These are phyloP conservation scores for Acrobasis repandana DNA, from an alignment of 2,888 invertebrate species.

Conservation along the genomic window DNA sequence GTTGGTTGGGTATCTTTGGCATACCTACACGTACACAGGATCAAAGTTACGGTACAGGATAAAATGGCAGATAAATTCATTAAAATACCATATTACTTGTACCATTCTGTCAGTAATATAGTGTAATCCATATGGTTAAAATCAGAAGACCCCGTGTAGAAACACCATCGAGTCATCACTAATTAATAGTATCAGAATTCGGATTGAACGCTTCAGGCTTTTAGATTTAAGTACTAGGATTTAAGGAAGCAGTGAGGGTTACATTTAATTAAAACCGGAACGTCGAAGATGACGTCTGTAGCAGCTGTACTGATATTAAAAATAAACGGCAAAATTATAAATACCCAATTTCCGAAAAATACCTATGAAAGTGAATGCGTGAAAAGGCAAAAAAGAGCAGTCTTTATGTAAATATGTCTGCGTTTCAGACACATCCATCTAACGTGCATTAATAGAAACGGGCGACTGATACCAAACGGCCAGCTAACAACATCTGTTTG, in stretches of 20 bases:
- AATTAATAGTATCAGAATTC: conserved; percentile 21
- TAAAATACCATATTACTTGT: neutral
- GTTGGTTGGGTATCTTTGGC: too few species aligned
- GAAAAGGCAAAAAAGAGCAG: too few species aligned
- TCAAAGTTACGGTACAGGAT: too few species aligned
- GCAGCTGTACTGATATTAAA: neutral
- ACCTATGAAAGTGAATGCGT: too few species aligned
- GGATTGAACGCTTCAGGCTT: conserved; percentile 32
- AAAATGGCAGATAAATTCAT: neutral
- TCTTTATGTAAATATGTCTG: too few species aligned
- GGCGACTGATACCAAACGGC: too few species aligned
- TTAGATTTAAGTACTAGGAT: conserved; percentile 23
- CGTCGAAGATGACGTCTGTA: neutral
- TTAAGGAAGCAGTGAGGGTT: conserved; percentile 10
- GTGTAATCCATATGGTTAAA: neutral
- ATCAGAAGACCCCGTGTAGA: conserved; percentile 30
- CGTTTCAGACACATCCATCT: too few species aligned
- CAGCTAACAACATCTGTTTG: too few species aligned
- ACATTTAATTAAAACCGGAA: neutral
- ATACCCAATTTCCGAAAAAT: too few species aligned
- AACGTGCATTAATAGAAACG: too few species aligned
- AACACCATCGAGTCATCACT: conserved; percentile 30
- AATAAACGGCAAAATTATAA: neutral
- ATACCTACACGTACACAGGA: too few species aligned
- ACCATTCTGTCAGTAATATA: conserved; percentile 3